These are phyloP conservation scores for Felis catus DNA, from an alignment of 2,113 vertebrate genomes.

Conservation along the genomic window F.catus_Fca126_mat1.0 CM031413.1:132526001-132526500, in stretches of 20 bases:
- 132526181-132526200: neutral
- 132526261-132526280: neutral
- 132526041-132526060: slow-evolving; percentile 49
- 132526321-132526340: neutral
- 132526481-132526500: neutral
- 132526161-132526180: neutral
- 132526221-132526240: neutral
- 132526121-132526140: slow-evolving; percentile 43
- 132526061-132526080: slow-evolving; percentile 61
- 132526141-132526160: slow-evolving; percentile 26
- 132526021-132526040: slow-evolving; percentile 24
- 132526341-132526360: neutral
- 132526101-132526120: slow-evolving; percentile 36
- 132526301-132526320: neutral
- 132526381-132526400: neutral
- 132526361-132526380: neutral
- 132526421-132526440: neutral
- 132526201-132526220: neutral
- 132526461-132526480: neutral
- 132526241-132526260: neutral
- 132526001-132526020: slow-evolving; percentile 44
- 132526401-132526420: neutral
- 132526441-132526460: neutral
- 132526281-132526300: neutral
- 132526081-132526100: slow-evolving; percentile 50